Conservation (phyloP, 2,797 vertebrate species). For the Trichosurus vulpecula region DNA sequence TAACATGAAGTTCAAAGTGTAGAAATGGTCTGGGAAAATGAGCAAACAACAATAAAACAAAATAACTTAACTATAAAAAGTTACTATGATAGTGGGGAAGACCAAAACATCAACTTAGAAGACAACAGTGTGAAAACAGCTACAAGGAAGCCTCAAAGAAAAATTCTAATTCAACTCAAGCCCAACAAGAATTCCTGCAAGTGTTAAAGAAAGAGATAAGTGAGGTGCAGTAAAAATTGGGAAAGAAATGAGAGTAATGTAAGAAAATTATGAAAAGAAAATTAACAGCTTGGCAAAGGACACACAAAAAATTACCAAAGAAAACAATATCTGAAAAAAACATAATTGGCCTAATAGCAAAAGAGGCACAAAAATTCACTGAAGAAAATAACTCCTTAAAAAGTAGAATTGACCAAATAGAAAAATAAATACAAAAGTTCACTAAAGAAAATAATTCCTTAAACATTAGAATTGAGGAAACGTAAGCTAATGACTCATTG, state of each 20-base stretch:
- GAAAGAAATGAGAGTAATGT: not conserved
- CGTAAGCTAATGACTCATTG: not conserved
- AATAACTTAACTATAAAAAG: not conserved
- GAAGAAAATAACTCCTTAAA: not conserved
- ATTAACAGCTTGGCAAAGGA: not conserved
- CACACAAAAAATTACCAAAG: too few species aligned
- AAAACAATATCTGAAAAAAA: too few species aligned
- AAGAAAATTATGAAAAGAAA: not conserved
- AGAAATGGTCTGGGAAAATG: not conserved
- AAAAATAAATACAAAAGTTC: too few species aligned
- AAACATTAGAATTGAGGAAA: too few species aligned
- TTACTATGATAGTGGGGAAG: too few species aligned
- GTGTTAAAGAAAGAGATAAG: not conserved
- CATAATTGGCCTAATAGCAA: not conserved
- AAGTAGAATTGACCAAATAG: too few species aligned
- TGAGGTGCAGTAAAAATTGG: not conserved
- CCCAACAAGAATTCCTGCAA: not conserved
- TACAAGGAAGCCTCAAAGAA: not conserved
- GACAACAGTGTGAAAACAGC: not conserved
- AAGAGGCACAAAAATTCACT: not conserved
- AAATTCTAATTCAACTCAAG: not conserved
- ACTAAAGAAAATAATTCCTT: too few species aligned
- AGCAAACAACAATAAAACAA: not conserved
- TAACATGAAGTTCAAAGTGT: not conserved
- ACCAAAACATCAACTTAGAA: too few species aligned